Base-by-base conservation (phyloP, 2,113 vertebrate genomes). In the Excalfactoria chinensis region DNA sequence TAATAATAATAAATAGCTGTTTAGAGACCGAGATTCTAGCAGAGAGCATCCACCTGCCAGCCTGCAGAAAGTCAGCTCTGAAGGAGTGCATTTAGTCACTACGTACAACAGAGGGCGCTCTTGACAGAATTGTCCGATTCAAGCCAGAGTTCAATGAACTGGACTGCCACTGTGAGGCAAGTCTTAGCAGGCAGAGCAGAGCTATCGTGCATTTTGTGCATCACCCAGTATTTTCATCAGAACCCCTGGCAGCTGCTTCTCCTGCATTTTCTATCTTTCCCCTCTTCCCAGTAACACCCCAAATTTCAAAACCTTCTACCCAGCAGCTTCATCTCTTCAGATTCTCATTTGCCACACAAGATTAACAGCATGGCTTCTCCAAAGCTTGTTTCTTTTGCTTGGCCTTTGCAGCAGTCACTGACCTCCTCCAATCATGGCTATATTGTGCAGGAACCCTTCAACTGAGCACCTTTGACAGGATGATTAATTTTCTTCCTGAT, bases 31-130 rank as follows among this genome's bases (percentile, higher is more conserved):
- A 46, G 75, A 44, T 23, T 5, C 18, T 3, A 78, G 55, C 48
- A 51, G 43, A 7, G 7, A 53, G 37, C 79, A 40, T 15, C 37
- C 30, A 23, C 14, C n/a, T 4, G 63, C 5, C 18, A 23, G 18
- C 28, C 40, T 41, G 40, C 40, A 41, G 40, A 41, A 44, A 9
- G 26, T 13, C 34, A 0, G 2, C 7, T 4, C 32, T 4, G 30
- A 6, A 9, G 25, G 7, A n/a, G 0, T 81, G 84, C 49, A 23
- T 49, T 81, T 55, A 15, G 43, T 49, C 37, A 7, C 7, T 15
- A 8, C 8, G 11, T 2, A 30, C 93, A 40, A 82, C 72, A 81
- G 93, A 88, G 90, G 80, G 92, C 93, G 72, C 92, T 66, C 76
- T 68, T 15, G 64, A 25, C 75, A 19, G 64, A 70, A 14, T 18